Evolutionary conservation across 1,140 invertebrate genomes (phyloP).

Genomic region (Aricia agestis): DNA sequence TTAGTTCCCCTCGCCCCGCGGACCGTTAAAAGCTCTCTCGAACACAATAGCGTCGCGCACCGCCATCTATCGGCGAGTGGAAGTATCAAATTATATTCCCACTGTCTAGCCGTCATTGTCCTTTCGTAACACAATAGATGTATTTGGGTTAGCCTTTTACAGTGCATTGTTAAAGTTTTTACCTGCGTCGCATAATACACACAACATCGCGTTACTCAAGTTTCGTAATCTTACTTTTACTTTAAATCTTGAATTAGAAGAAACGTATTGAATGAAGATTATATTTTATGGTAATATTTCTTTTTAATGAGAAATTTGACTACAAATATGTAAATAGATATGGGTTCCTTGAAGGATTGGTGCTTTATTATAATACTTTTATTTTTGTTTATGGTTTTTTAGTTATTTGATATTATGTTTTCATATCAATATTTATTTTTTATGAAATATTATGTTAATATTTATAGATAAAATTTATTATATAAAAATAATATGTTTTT

Average conservation of each 20-base stretch:
- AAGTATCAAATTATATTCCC: conserved; percentile 22
- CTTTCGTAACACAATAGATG: conserved; percentile 17
- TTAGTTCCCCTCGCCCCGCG: conserved; percentile 40
- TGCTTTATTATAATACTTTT: too few relatives aligned
- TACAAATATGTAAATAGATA: too few relatives aligned
- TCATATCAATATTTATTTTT: too few relatives aligned
- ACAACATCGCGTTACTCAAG: not conserved
- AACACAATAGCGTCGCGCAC: conserved; percentile 34
- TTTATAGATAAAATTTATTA: too few relatives aligned
- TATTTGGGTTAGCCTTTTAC: conserved; percentile 16
- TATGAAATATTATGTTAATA: too few relatives aligned
- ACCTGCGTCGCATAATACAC: conserved; percentile 13
- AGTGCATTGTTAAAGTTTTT: conserved; percentile 17
- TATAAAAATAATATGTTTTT: too few relatives aligned
- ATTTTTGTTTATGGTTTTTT: too few relatives aligned
- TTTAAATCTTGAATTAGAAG: not conserved
- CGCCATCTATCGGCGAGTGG: conserved; percentile 62
- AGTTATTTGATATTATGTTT: too few relatives aligned
- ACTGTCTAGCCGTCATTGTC: conserved; percentile 10
- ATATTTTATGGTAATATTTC: too few relatives aligned
- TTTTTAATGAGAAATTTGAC: too few relatives aligned
- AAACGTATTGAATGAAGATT: too few relatives aligned
- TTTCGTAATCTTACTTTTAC: conserved; percentile 10
- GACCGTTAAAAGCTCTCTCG: conserved; percentile 48
- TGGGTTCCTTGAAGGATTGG: too few relatives aligned